A percentile compares a stretch with the other conserved stretches of the same genome.
Evolutionary conservation across 2,888 invertebrate genomes (phyloP).

Genomic region (Onthophagus sagittarius): DNA sequence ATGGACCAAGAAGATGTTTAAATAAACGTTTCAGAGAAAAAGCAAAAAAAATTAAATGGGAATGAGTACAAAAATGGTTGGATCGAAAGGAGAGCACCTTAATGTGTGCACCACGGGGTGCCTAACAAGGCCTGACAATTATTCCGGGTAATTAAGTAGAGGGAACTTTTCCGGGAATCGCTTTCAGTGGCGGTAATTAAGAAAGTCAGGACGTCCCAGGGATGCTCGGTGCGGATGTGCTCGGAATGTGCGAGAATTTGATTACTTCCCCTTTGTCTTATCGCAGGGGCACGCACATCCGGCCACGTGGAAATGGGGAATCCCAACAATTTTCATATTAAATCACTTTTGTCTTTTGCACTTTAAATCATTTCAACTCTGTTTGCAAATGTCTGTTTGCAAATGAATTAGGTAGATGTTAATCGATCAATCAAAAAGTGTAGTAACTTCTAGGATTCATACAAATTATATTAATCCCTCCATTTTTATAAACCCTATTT

Average conservation of each 20-base stretch:
- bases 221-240: slow-evolving; percentile 35
- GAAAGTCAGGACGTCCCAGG: slow-evolving; percentile 46
- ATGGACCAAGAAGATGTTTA: not conserved
- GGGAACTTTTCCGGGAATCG: slow-evolving; percentile 50
- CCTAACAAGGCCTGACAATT: slow-evolving; percentile 52
- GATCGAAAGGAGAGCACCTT: slow-evolving; percentile 11
- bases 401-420: too few species aligned
- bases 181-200: slow-evolving; percentile 52
- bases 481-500: too few species aligned
- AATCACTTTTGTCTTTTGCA: not conserved
- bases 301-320: slow-evolving; percentile 17
- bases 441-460: too few species aligned
- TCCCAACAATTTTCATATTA: not conserved
- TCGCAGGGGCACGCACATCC: slow-evolving; percentile 27
- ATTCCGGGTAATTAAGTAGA: slow-evolving; percentile 61
- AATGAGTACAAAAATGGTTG: not conserved
- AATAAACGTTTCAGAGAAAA: not conserved
- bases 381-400: too few species aligned
- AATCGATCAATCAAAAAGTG: too few species aligned
- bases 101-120: slow-evolving; percentile 39
- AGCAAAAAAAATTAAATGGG: not conserved
- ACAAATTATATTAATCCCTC: too few species aligned
- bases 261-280: slow-evolving; percentile 40
- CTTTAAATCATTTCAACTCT: not conserved
- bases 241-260: slow-evolving; percentile 40